Conservation (phyloP, 2,888 invertebrate species). For the Nebria brevicollis region DNA sequence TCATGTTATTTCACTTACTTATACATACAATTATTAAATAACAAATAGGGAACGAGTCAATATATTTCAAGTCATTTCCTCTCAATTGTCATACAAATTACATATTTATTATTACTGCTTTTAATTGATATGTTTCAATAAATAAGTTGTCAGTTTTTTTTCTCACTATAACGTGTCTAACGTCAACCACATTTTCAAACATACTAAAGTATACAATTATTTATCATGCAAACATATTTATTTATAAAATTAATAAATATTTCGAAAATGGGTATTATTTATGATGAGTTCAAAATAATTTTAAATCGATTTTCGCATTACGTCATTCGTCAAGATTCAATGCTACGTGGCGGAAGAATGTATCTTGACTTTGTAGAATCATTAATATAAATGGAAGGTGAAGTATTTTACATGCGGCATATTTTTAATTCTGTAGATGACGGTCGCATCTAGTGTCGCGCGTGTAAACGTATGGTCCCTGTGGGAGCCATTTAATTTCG, state of each 20-base stretch:
- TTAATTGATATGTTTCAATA: conserved; percentile 32
- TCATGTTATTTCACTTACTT: conserved; percentile 29
- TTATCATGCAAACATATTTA: no score
- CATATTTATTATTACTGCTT: conserved; percentile 21
- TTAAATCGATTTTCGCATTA: no score
- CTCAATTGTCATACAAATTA: conserved; percentile 29
- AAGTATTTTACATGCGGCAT: not conserved
- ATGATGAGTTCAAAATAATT: no score
- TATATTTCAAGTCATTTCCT: conserved; percentile 32
- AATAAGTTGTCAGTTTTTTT: conserved; percentile 10
- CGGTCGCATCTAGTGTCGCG: not conserved
- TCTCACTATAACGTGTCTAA: no score
- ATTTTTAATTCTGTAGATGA: conserved; percentile 10
- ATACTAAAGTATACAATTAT: no score
- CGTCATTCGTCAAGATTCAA: not conserved
- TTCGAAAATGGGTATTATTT: no score
- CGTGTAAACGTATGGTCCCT: not conserved
- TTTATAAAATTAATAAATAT: no score
- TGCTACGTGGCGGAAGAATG: not conserved
- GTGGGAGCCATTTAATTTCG: conserved; percentile 26
- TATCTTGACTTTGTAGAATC: not conserved
- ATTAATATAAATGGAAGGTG: not conserved
- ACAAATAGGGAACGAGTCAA: conserved; percentile 15
- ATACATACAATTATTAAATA: conserved; percentile 20
- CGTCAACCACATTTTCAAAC: no score